A percentile compares a stretch with the other conserved stretches of the same genome.
phyloP scores from a whole-genome alignment of 2,113 vertebrate genomes.

The Syngnathus scovelli region DNA sequence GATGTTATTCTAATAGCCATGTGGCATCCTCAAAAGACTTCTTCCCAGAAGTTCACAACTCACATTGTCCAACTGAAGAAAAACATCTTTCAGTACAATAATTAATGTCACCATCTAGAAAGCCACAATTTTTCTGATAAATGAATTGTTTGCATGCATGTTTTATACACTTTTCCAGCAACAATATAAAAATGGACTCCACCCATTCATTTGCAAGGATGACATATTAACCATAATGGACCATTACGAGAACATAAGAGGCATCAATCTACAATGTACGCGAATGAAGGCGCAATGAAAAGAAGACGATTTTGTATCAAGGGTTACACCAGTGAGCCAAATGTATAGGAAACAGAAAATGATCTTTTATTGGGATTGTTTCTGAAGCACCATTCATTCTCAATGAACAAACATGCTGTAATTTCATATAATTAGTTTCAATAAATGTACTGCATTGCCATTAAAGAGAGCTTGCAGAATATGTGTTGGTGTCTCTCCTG shows the following conservation, averaged over 20 bases:
- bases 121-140: not conserved
- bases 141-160: not conserved
- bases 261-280: constrained; percentile 16
- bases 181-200: not conserved
- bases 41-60: not conserved
- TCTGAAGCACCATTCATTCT: constrained; percentile 25
- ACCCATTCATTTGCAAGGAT: not conserved
- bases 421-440: constrained; percentile 35
- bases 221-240: not conserved
- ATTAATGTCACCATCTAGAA: not conserved
- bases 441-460: constrained; percentile 40
- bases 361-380: constrained; percentile 2
- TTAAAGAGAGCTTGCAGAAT: constrained; percentile 26
- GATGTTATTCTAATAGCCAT: not conserved
- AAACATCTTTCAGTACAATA: not conserved
- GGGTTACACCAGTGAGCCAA: not conserved
- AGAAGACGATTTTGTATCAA: constrained; percentile 15
- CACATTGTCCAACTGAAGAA: not conserved
- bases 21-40: not conserved
- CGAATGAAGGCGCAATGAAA: constrained; percentile 6
- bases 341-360: constrained; percentile 25
- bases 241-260: not conserved
- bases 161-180: not conserved
- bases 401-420: constrained; percentile 21
- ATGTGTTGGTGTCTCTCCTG: constrained; percentile 8